These are phyloP conservation scores for Muschampia plurimacula DNA, from an alignment of 2,888 invertebrate genomes.

Conservation along the genomic window DNA sequence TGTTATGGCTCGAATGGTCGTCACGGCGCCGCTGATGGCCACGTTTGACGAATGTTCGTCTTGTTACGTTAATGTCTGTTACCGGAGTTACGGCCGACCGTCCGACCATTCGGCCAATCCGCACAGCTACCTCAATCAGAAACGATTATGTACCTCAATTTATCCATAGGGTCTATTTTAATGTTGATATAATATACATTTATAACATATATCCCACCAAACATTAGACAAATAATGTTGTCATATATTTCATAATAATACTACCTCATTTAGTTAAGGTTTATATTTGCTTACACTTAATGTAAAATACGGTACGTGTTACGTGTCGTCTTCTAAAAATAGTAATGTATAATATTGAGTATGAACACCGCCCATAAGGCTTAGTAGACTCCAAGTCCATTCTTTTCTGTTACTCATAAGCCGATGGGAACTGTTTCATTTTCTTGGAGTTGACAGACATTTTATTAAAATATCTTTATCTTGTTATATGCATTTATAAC, in stretches of 20 bases:
- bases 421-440: no score
- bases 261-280: slow-evolving; percentile 81
- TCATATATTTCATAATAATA: slow-evolving; percentile 73
- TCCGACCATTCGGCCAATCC: slow-evolving; percentile 43
- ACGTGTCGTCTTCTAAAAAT: slow-evolving; percentile 34
- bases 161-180: slow-evolving; percentile 78
- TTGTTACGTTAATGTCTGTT: not conserved
- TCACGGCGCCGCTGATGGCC: slow-evolving; percentile 5
- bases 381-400: not conserved
- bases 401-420: no score
- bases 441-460: no score
- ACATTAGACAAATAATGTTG: slow-evolving; percentile 73
- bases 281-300: slow-evolving; percentile 49
- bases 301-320: slow-evolving; percentile 35
- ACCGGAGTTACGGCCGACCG: not conserved
- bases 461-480: no score
- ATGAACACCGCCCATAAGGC: slow-evolving; percentile 32
- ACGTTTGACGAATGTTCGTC: not conserved
- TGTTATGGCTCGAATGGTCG: slow-evolving; percentile 47
- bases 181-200: slow-evolving; percentile 70
- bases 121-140: slow-evolving; percentile 73
- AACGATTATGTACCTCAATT: slow-evolving; percentile 79
- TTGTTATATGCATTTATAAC: no score
- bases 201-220: slow-evolving; percentile 81
- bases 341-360: slow-evolving; percentile 35